Base-by-base conservation (phyloP, 2,797 vertebrate species). In the Cryptoblepharus egeriae region DNA sequence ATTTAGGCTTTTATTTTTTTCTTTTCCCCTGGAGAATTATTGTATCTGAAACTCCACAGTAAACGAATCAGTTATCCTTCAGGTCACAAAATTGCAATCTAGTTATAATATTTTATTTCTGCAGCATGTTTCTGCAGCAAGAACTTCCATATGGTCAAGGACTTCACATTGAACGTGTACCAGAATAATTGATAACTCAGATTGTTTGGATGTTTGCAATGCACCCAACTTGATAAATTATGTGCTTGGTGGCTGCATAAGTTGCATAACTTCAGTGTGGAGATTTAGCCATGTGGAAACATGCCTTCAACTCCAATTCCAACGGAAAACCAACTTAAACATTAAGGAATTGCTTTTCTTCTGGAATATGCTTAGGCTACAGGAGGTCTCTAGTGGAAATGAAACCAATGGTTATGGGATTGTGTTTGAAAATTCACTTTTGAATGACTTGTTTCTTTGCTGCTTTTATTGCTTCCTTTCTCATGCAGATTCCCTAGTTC, bases 31-130 rank as follows among this genome's bases (percentile, higher is more conserved):
- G 42, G 30, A 18, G 22, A 35, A 67, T n/a, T 63, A 18, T 9
- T 30, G 39, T 16, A 76, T 45, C 37, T 37, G 63, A n/a, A 77
- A 52, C 60, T 64, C 22, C 2, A 64, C 64, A 68, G 24, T 22
- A 68, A 37, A 6, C 10, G 22, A 11, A 18, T 39, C 28, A 68
- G 37, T 24, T 79, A 5, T 37, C 4, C 45, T 13, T 22, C 7
- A 30, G 13, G 42, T 30, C 22, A 45, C 18, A 37, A 71, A 1
- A 39, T 11, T 49, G 24, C 26, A 28, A 30, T 39, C 8, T 39
- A n/a, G 52, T 75, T 71, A n/a, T n/a, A 79, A 79, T 83, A 72
- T 52, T 22, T 8, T 60, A 0, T 57, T 85, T 85, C 35, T 72
- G n/a, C n/a, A 30, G 32, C 24, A 73, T 49, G 52, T 72, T 72